phyloP scores from a whole-genome alignment of 37 sponge, comb jelly and placozoan species.

The Eunapius fragilis region DNA sequence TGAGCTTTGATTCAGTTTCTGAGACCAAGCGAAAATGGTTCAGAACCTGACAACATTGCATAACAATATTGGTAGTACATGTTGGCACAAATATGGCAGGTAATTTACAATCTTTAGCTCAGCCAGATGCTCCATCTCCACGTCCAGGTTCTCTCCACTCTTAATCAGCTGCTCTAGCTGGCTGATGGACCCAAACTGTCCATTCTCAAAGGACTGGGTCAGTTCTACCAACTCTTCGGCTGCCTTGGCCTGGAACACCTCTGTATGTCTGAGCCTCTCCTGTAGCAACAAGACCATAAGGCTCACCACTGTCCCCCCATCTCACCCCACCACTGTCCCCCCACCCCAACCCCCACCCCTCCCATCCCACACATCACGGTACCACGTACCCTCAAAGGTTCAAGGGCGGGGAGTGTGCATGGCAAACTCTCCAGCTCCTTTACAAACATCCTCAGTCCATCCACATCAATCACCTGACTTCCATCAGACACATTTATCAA shows the following conservation, averaged over 20 bases:
- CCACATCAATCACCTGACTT: conserved; percentile 44
- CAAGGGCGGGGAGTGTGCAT: conserved; percentile 64
- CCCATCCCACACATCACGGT: background rate
- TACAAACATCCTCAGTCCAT: conserved; percentile 61
- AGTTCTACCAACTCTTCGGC: background rate
- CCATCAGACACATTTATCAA: background rate
- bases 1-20: conserved; percentile 34
- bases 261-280: conserved; percentile 22
- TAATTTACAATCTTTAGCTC: conserved; percentile 32
- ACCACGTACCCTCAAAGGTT: conserved; percentile 54
- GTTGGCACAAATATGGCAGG: background rate
- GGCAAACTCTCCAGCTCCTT: conserved; percentile 63
- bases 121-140: conserved; percentile 39
- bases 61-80: no score
- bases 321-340: no score
- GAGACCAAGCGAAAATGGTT: conserved; percentile 40
- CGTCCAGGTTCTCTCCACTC: conserved; percentile 30
- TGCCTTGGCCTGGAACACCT: conserved; percentile 36
- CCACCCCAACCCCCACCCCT: no score
- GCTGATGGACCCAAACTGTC: background rate
- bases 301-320: background rate
- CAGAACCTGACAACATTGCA: conserved; percentile 18
- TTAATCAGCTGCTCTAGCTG: conserved; percentile 27
- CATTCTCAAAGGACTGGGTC: background rate
- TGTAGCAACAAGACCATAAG: background rate